These are phyloP conservation scores for Astropecten irregularis DNA, from an alignment of 53 echinoderm and acorn worm genomes.

Conservation along the genomic window DNA sequence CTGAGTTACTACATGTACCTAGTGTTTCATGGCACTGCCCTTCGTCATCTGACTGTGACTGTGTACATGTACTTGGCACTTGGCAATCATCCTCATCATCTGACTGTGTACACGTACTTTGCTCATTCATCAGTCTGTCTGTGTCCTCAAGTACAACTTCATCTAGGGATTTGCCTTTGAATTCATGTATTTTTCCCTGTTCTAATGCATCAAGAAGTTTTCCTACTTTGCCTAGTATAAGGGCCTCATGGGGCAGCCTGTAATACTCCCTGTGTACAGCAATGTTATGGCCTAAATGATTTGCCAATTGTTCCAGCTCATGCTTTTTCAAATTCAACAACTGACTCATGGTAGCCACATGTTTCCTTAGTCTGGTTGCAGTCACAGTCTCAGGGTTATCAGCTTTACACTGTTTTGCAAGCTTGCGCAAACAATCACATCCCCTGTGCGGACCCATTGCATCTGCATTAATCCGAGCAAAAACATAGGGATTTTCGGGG, in stretches of 20 bases:
- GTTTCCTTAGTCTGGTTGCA: constrained; percentile 64
- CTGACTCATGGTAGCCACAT: constrained; percentile 67
- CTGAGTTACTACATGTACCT: neutral
- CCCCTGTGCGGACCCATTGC: constrained; percentile 39
- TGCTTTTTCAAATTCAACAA: constrained; percentile 60
- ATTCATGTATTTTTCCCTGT: constrained; percentile 59
- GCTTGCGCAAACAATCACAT: constrained; percentile 47
- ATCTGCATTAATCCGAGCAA: constrained; percentile 33
- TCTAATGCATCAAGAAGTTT: constrained; percentile 63
- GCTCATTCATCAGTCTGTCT: neutral
- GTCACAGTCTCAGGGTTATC: constrained; percentile 62
- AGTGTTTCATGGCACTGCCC: neutral
- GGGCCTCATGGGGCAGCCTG: constrained; percentile 57
- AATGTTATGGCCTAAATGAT: no score
- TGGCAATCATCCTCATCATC: neutral
- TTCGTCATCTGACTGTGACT: no score
- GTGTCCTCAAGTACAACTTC: neutral
- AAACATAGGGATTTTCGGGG: constrained; percentile 34
- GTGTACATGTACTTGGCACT: no score
- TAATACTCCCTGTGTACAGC: constrained; percentile 62
- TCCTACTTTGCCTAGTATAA: constrained; percentile 59
- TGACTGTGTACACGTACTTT: no score
- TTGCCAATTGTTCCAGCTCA: constrained; percentile 64
- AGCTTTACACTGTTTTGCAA: constrained; percentile 10
- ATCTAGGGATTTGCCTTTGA: constrained; percentile 62